Evolutionary conservation across 2,113 vertebrate species (phyloP).

Genomic region (Carollia perspicillata): DNA sequence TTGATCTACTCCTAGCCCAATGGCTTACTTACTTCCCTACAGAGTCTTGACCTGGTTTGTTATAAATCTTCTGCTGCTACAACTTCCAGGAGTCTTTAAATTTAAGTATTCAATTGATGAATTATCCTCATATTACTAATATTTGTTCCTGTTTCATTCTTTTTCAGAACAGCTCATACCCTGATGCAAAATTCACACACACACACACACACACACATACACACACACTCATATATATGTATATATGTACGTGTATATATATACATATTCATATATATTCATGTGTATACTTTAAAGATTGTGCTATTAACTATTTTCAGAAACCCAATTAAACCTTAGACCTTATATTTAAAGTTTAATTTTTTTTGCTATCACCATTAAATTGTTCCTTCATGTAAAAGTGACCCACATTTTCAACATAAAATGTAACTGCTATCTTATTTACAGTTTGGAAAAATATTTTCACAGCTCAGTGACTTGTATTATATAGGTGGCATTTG

Average conservation of each 20-base stretch:
- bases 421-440: conserved; percentile 40
- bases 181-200: background rate
- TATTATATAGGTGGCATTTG: background rate
- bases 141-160: background rate
- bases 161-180: background rate
- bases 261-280: background rate
- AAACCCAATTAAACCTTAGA: conserved; percentile 44
- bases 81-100: background rate
- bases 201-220: no score
- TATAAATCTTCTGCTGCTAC: background rate
- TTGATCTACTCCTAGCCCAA: background rate
- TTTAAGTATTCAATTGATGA: background rate
- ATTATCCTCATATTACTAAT: conserved; percentile 2
- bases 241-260: background rate
- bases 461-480: conserved; percentile 39
- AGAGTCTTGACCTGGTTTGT: background rate
- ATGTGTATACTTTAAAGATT: conserved; percentile 28
- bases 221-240: background rate
- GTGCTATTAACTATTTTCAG: conserved; percentile 39
- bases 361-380: conserved; percentile 24
- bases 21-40: background rate
- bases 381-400: conserved; percentile 35
- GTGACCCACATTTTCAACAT: conserved; percentile 36
- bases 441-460: conserved; percentile 46
- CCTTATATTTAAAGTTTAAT: background rate